These are phyloP conservation scores for Ophthalmolycus amberensis DNA, from an alignment of 2,113 vertebrate genomes.

Conservation along the genomic window DNA sequence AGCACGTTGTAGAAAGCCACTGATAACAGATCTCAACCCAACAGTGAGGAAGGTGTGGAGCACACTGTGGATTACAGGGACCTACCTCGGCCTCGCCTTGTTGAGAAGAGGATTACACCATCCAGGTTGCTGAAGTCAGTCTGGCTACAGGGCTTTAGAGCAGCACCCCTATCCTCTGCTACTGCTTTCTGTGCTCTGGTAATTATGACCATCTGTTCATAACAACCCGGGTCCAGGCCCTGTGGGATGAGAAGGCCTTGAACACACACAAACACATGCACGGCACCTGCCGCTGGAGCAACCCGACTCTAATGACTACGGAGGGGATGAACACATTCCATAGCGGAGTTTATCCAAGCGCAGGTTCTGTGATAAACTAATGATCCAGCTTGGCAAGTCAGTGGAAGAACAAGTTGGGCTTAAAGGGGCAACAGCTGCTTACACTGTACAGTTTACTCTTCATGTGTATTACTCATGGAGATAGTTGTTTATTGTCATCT, in stretches of 20 bases:
- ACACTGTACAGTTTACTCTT: not conserved
- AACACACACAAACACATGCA: slow-evolving; percentile 27
- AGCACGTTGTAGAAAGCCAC: not conserved
- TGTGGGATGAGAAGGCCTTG: slow-evolving; percentile 55
- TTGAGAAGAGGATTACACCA: slow-evolving; percentile 62
- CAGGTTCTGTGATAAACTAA: not conserved
- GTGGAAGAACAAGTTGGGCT: not conserved
- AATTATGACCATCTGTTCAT: slow-evolving; percentile 78
- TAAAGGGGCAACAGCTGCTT: not conserved
- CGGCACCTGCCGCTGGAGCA: slow-evolving; percentile 47
- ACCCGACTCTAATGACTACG: slow-evolving; percentile 30
- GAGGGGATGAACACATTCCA: slow-evolving; percentile 15
- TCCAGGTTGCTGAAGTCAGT: slow-evolving; percentile 67
- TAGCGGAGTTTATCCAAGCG: slow-evolving; percentile 29
- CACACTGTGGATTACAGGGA: slow-evolving; percentile 37
- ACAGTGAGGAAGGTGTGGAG: not conserved
- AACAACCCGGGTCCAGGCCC: slow-evolving; percentile 40
- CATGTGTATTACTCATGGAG: not conserved
- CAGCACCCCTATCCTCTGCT: slow-evolving; percentile 14
- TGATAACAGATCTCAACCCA: not conserved
- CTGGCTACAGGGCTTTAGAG: slow-evolving; percentile 40
- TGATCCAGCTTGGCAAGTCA: not conserved
- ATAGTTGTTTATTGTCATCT: not conserved
- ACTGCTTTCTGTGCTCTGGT: slow-evolving; percentile 49
- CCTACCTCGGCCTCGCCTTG: slow-evolving; percentile 28